Evolutionary conservation across 2,113 vertebrate species (phyloP).

Genomic region (Rhinoderma darwinii): DNA sequence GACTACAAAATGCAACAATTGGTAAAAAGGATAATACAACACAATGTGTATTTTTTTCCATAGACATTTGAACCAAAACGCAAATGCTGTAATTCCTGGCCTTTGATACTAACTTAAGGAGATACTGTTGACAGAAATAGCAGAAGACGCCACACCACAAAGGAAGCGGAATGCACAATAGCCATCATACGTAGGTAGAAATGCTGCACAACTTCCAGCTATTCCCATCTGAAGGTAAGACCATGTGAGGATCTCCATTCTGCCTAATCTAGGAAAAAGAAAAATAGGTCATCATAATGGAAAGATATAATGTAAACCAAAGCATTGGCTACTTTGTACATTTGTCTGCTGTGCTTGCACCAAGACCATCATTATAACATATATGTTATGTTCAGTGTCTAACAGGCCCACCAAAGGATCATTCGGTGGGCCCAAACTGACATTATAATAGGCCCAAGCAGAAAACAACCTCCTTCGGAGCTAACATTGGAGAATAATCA

Average conservation of each 20-base stretch:
- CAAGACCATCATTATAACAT: not conserved
- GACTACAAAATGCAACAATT: slow-evolving; percentile 55
- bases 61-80: too few species aligned
- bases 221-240: slow-evolving; percentile 79
- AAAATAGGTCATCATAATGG: not conserved
- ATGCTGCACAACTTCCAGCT: slow-evolving; percentile 73
- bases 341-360: not conserved
- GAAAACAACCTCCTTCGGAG: not conserved
- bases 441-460: not conserved
- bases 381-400: not conserved
- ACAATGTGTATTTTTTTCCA: too few species aligned
- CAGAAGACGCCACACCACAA: slow-evolving; percentile 78
- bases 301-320: not conserved
- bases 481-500: not conserved
- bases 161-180: slow-evolving; percentile 81
- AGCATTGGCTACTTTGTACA: not conserved
- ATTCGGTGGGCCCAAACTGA: not conserved
- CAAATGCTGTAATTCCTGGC: too few species aligned
- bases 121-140: slow-evolving; percentile 75
- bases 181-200: slow-evolving; percentile 75
- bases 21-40: not conserved
- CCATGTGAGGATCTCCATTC: slow-evolving; percentile 73
- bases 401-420: not conserved
- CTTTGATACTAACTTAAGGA: slow-evolving; percentile 75
- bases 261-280: slow-evolving; percentile 70